Evolutionary conservation across 2,888 invertebrate genomes (phyloP).

Genomic region (Yponomeuta plumbellus): DNA sequence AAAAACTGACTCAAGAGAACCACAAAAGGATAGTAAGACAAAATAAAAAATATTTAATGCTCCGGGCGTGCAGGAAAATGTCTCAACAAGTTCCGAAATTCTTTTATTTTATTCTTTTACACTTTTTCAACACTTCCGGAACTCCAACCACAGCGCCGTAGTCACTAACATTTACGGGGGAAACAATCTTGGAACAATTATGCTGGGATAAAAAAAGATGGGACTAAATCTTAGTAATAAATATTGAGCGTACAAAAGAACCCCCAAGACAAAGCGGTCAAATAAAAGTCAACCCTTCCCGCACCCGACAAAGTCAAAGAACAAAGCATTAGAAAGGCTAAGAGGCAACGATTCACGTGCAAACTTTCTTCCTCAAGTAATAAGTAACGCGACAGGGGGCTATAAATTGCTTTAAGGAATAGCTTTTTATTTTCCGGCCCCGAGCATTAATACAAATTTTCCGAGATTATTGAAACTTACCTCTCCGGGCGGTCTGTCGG

Average conservation of each 20-base stretch:
- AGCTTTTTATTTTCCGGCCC: conserved; percentile 45
- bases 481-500: conserved; percentile 27
- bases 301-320: conserved; percentile 28
- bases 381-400: conserved; percentile 45
- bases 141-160: background rate
- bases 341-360: conserved; percentile 32
- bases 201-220: background rate
- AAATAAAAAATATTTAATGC: conserved; percentile 1
- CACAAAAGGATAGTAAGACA: background rate
- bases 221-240: conserved; percentile 19
- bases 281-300: conserved; percentile 30
- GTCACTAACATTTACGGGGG: background rate
- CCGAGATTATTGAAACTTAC: conserved; percentile 43
- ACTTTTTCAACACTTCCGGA: background rate
- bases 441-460: conserved; percentile 51
- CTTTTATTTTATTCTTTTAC: background rate
- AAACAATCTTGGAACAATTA: background rate
- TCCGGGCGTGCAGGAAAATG: background rate
- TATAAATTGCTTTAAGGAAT: conserved; percentile 46
- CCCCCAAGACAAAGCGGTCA: conserved; percentile 23
- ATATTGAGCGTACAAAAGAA: conserved; percentile 23
- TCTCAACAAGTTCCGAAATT: background rate
- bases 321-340: conserved; percentile 40
- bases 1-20: background rate
- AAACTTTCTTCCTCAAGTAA: conserved; percentile 40